These are phyloP conservation scores for Lydus trimaculatus DNA, from an alignment of 2,888 invertebrate genomes.

Conservation along the genomic window DNA sequence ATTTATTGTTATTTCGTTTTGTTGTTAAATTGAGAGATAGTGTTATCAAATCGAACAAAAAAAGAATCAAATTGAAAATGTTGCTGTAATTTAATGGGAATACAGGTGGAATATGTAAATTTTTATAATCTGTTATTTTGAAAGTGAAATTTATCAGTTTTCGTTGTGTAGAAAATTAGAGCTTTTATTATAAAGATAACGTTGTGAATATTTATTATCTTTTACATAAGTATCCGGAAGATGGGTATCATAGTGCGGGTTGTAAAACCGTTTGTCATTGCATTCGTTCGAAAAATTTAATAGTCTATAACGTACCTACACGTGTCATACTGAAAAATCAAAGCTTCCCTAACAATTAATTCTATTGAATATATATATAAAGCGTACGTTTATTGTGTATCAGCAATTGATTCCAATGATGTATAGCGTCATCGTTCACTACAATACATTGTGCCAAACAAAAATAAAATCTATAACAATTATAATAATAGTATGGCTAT, in stretches of 20 bases:
- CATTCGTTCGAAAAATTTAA: constrained; percentile 1
- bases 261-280: neutral
- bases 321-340: neutral
- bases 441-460: neutral
- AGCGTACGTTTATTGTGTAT: neutral
- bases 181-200: neutral
- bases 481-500: neutral
- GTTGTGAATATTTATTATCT: neutral
- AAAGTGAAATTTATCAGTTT: neutral
- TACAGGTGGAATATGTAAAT: neutral
- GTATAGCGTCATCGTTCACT: constrained; percentile 9
- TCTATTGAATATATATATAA: neutral
- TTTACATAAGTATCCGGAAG: neutral
- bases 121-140: neutral
- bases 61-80: neutral
- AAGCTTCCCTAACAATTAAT: neutral
- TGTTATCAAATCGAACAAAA: neutral
- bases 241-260: neutral
- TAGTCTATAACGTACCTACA: neutral
- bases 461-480: neutral
- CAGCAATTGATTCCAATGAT: neutral
- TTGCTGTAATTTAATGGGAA: too few relatives aligned
- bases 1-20: neutral
- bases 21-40: neutral
- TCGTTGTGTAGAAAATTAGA: neutral